phyloP scores from a whole-genome alignment of 2,113 vertebrate genomes.

The Cyprinodon tularosa region DNA sequence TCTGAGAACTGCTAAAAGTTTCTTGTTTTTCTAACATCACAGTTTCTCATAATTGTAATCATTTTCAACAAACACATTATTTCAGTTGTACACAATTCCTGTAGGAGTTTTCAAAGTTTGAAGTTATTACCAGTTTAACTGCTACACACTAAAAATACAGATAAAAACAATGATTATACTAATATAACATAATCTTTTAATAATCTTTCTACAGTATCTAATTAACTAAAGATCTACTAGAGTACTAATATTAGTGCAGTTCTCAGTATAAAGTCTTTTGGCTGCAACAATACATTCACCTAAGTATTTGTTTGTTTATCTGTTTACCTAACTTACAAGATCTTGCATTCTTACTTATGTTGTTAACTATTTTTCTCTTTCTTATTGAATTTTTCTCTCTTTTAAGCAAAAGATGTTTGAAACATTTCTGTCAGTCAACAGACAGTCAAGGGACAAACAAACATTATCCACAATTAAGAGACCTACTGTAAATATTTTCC shows the following conservation, averaged over 20 bases:
- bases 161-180: background rate
- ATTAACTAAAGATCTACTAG: background rate
- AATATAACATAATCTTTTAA: constrained; percentile 2
- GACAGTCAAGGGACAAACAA: constrained; percentile 47
- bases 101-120: background rate
- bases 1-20: background rate
- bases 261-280: background rate
- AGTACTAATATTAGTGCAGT: background rate
- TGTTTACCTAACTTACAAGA: background rate
- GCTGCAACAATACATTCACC: background rate
- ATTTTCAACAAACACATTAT: background rate
- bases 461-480: constrained; percentile 66
- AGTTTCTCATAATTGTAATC: background rate
- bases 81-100: background rate
- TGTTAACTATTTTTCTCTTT: background rate
- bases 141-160: too few species aligned
- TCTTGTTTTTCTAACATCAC: background rate
- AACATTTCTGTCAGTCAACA: constrained; percentile 37
- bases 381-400: background rate
- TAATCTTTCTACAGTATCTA: background rate
- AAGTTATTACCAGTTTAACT: background rate
- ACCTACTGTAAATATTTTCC: constrained; percentile 69
- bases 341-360: background rate
- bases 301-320: background rate
- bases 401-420: background rate